Evolutionary conservation across 1,140 invertebrate genomes (phyloP), one percentile per base, ranked within the genome.

Genomic region (Bombyx mandarina): DNA sequence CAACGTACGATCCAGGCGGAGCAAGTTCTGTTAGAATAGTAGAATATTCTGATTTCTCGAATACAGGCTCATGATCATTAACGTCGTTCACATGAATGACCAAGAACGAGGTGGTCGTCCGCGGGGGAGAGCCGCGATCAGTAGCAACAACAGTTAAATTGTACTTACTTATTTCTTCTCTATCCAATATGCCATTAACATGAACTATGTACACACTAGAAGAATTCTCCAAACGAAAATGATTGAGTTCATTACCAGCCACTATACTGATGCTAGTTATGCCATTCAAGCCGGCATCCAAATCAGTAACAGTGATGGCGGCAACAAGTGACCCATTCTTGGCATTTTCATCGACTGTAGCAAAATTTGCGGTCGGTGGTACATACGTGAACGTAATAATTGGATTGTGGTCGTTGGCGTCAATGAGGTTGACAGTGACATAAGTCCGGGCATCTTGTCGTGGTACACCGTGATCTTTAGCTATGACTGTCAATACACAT

Each of bases 401-500:
- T 4, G 97, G 98, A 87, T 97, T 95, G 77, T 99, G 97, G 89
- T 98, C 96, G 85, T 98, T 98, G 2, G 96, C 94, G 80, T 98
- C 97, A 44, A 98, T 89, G 10, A 99, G 88, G 85, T 96, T 98
- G 0, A 99, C 95, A 4, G 96, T 98, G 1, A 99, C 95, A 86
- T 98, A 99, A 22, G 97, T 97, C 47, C 97, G 89, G 5, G 97
- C 97, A 75, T 97, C 94, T 81, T 98, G 95, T 44, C 95, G 86
- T 0, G 96, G 96, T 7, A 93, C 92, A 1, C 97, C 97, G 67
- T 98, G 94, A 88, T 99, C 98, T 52, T 94, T 90, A 8, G 97
- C 97, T 75, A 96, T 97, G 0, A 99, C 95, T 0, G 96, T 98
- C 67, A 99, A 95, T 8, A 98, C 95, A 84, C 97, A 98, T 76